These are phyloP conservation scores for Octodon degus DNA, from an alignment of 2,113 vertebrate species.

Conservation along the genomic window DNA sequence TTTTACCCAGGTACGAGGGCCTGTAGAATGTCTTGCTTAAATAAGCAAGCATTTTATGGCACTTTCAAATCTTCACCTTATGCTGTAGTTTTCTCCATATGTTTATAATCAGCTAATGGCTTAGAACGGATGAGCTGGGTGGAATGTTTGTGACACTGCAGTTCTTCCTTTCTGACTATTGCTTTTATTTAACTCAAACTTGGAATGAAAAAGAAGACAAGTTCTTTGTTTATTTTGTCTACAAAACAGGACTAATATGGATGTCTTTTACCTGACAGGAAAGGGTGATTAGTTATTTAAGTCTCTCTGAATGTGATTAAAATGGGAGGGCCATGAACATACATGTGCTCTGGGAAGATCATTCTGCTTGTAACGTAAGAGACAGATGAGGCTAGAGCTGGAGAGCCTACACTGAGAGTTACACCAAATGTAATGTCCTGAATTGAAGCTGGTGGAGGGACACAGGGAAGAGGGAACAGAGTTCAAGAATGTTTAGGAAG, in stretches of 20 bases:
- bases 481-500: conserved; percentile 23
- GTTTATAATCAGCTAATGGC: conserved; percentile 75
- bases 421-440: neutral
- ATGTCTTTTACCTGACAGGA: conserved; percentile 67
- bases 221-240: conserved; percentile 62
- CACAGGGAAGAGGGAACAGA: neutral
- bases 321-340: neutral
- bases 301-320: conserved; percentile 1
- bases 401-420: neutral
- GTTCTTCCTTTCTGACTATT: conserved; percentile 66
- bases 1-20: conserved; percentile 39
- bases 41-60: conserved; percentile 42
- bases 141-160: conserved; percentile 71
- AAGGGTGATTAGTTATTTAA: neutral
- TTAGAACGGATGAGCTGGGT: conserved; percentile 67
- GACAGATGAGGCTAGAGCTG: neutral
- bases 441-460: neutral
- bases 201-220: conserved; percentile 61
- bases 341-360: conserved; percentile 5
- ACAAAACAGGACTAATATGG: neutral
- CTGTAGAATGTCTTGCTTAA: conserved; percentile 76
- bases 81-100: conserved; percentile 74
- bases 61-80: conserved; percentile 78
- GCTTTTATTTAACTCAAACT: conserved; percentile 68
- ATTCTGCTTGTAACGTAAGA: neutral